A percentile compares a stretch with the other conserved stretches of the same genome.
Evolutionary conservation across 2,797 vertebrate species (phyloP).

Genomic region (Propithecus deckenii): DNA sequence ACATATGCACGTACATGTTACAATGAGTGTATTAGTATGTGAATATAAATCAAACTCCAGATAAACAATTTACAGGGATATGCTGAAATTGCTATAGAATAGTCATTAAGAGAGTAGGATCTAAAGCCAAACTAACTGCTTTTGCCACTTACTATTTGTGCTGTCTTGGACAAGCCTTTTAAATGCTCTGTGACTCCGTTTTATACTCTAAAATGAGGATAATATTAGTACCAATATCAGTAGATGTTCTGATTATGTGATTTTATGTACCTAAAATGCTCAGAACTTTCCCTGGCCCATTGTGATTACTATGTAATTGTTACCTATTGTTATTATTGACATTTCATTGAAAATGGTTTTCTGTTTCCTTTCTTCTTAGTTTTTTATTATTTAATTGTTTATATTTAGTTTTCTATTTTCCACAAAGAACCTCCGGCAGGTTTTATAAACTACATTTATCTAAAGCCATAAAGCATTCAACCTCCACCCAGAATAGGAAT

Average conservation of each 20-base stretch:
- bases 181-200: background rate
- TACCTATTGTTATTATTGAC: background rate
- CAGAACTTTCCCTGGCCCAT: background rate
- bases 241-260: background rate
- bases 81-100: background rate
- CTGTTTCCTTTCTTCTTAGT: background rate
- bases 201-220: background rate
- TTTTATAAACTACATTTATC: background rate
- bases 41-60: background rate
- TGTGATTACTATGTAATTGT: background rate
- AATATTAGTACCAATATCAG: background rate
- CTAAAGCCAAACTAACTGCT: accelerated
- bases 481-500: background rate
- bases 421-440: background rate
- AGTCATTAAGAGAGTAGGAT: accelerated
- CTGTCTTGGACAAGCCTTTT: background rate
- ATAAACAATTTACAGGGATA: background rate
- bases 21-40: background rate
- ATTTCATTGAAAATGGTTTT: background rate
- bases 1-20: background rate
- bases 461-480: background rate
- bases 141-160: background rate
- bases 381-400: background rate
- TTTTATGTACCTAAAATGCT: background rate
- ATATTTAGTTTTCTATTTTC: background rate